Percentiles rank a stretch among this genome's conserved stretches.
These are phyloP conservation scores for Mesaphorura yosii DNA, from an alignment of 1,140 invertebrate species.

Conservation along the genomic window DNA sequence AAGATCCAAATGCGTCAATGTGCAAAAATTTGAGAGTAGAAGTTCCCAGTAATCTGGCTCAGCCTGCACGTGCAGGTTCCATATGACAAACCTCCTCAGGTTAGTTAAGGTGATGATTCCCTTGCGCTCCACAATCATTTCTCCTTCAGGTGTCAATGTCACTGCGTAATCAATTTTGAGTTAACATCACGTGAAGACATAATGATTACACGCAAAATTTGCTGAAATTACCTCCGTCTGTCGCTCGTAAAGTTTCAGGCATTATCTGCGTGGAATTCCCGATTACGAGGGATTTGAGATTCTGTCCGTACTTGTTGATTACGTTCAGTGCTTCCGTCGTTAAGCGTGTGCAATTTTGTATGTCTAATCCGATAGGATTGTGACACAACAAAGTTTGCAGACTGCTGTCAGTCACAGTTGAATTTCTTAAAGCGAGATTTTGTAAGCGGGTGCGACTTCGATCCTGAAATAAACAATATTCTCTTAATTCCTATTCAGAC, in stretches of 20 bases:
- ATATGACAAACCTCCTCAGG: slow-evolving; percentile 11
- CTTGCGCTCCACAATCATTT: background rate
- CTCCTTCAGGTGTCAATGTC: background rate
- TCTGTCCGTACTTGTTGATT: slow-evolving; percentile 42
- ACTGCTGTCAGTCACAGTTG: slow-evolving; percentile 51
- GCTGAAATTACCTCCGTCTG: too few relatives aligned
- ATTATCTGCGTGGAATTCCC: slow-evolving; percentile 33
- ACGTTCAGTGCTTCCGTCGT: slow-evolving; percentile 45
- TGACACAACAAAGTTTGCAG: slow-evolving; percentile 56
- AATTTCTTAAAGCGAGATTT: slow-evolving; percentile 53
- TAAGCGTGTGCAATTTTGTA: slow-evolving; percentile 57
- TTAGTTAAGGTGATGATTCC: background rate
- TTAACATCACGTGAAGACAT: too few relatives aligned
- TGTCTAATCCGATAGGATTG: slow-evolving; percentile 55
- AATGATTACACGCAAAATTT: too few relatives aligned
- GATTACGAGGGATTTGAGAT: slow-evolving; percentile 37
- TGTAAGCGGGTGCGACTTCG: slow-evolving; percentile 52
- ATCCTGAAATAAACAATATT: slow-evolving; percentile 50
- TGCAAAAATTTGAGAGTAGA: slow-evolving; percentile 28
- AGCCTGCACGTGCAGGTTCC: slow-evolving; percentile 1
- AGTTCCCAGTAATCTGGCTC: slow-evolving; percentile 17
- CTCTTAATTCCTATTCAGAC: too few relatives aligned
- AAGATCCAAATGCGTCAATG: slow-evolving; percentile 64
- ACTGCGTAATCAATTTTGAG: too few relatives aligned
- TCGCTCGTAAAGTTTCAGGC: too few relatives aligned